These are phyloP conservation scores for Smutsia gigantea DNA, from an alignment of 2,797 vertebrate species.

Conservation along the genomic window DNA sequence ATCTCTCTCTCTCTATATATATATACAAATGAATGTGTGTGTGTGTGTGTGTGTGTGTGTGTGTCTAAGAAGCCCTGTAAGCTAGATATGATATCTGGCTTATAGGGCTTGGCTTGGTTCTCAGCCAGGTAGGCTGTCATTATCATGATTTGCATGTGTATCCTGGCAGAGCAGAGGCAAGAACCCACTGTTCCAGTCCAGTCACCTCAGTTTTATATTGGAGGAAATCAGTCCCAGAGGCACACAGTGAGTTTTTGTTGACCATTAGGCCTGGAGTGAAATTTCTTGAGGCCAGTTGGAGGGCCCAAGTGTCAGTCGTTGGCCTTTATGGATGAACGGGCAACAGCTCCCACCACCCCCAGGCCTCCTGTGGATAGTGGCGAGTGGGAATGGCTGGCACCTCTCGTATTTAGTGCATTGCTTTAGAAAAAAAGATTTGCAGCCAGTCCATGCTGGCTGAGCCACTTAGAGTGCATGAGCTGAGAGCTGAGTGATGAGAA, in stretches of 20 bases:
- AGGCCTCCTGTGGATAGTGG: not conserved
- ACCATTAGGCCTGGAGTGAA: not conserved
- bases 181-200: not conserved
- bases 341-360: not conserved
- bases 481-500: not conserved
- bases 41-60: not conserved
- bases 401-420: not conserved
- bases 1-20: not conserved
- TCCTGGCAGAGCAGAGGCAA: not conserved
- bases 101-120: not conserved
- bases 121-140: not conserved
- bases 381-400: not conserved
- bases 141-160: not conserved
- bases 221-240: not conserved
- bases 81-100: not conserved
- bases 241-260: not conserved
- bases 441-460: not conserved
- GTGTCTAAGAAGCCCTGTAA: not conserved
- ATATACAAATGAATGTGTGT: not conserved
- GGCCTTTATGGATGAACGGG: not conserved
- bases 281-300: not conserved
- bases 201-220: not conserved
- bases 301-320: not conserved
- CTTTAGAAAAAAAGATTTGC: no score
- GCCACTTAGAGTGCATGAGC: not conserved